Percentiles rank a stretch among this genome's conserved stretches.
These are phyloP conservation scores for Brachymystax lenok DNA, from an alignment of 2,797 vertebrate species.

Conservation along the genomic window DNA sequence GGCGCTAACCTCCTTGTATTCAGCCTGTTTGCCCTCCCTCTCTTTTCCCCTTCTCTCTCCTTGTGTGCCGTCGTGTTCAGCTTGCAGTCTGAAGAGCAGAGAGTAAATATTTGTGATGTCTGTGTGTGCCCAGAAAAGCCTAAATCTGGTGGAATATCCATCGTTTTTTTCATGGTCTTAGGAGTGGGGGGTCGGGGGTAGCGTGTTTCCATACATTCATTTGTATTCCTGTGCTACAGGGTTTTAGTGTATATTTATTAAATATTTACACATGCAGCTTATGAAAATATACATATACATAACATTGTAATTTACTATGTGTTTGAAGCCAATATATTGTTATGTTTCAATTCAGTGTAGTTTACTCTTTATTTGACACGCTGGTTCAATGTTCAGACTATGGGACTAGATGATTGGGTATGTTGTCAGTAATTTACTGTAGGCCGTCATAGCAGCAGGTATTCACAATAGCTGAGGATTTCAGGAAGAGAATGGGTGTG, in stretches of 20 bases:
- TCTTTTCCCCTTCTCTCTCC: conserved; percentile 23
- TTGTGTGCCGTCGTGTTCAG: conserved; percentile 52
- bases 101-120: conserved; percentile 70
- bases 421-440: background rate
- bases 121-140: conserved; percentile 61
- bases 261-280: conserved; percentile 71
- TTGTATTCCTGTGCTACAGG: conserved; percentile 69
- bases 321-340: conserved; percentile 17
- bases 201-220: conserved; percentile 51
- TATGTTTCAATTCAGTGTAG: conserved; percentile 10
- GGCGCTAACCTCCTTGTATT: conserved; percentile 89
- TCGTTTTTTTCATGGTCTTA: conserved; percentile 22
- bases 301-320: conserved; percentile 29
- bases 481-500: background rate
- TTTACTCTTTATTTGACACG: background rate
- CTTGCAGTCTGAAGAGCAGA: conserved; percentile 53
- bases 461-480: background rate
- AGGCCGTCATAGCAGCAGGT: background rate
- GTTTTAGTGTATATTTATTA: conserved; percentile 61
- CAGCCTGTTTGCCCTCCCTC: conserved; percentile 88
- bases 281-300: conserved; percentile 74
- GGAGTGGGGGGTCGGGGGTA: background rate
- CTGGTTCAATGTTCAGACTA: background rate
- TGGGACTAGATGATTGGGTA: background rate
- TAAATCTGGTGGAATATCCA: conserved; percentile 64